Percentiles rank a stretch among this genome's conserved stretches.
Evolutionary conservation across 2,113 vertebrate species (phyloP).

Genomic region (Puma concolor): DNA sequence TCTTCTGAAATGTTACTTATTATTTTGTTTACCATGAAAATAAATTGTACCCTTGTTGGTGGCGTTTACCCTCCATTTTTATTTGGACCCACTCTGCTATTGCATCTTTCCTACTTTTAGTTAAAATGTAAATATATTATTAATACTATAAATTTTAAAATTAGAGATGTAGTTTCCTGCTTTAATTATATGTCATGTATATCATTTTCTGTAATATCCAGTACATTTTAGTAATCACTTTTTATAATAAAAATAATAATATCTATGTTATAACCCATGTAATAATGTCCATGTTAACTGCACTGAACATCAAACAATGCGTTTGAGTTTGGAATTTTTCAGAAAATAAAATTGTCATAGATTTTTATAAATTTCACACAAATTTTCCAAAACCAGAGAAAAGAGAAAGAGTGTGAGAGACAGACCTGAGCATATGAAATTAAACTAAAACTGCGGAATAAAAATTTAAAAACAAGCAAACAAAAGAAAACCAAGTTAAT

Average conservation of each 20-base stretch:
- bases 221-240: constrained; percentile 25
- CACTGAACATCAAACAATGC: constrained; percentile 26
- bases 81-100: background rate
- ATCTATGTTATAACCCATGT: background rate
- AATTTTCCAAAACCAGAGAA: background rate
- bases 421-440: background rate
- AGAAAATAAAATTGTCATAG: constrained; percentile 47
- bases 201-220: constrained; percentile 39
- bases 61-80: background rate
- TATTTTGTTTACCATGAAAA: background rate
- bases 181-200: constrained; percentile 17
- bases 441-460: background rate
- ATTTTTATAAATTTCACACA: background rate
- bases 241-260: background rate
- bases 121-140: background rate
- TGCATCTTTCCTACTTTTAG: background rate
- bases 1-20: background rate
- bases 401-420: background rate
- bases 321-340: constrained; percentile 50
- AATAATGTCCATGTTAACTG: constrained; percentile 45
- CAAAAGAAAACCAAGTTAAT: background rate
- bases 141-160: background rate
- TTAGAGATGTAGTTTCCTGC: background rate
- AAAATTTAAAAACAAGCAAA: background rate
- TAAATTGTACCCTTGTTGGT: background rate